Percentiles rank a stretch among this genome's conserved stretches.
phyloP scores from a whole-genome alignment of 2,888 invertebrate species.

The Cryptocheilus praepositus region DNA sequence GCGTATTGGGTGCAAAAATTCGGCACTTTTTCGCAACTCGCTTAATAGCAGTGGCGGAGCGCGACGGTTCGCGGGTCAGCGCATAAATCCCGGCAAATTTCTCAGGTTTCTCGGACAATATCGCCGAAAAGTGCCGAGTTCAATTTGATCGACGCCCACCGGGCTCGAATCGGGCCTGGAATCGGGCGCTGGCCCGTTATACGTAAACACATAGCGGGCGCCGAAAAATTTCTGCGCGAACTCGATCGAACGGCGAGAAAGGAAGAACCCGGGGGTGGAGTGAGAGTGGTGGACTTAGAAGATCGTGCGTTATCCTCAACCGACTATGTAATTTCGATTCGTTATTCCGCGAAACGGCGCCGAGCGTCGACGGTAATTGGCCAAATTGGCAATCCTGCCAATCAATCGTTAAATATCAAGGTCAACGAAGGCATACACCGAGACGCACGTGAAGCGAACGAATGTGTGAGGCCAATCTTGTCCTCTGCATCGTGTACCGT shows the following conservation, averaged over 20 bases:
- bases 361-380: constrained; percentile 63
- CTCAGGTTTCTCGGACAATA: constrained; percentile 22
- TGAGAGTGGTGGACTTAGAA: constrained; percentile 14
- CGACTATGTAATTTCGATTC: constrained; percentile 68
- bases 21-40: too few species aligned
- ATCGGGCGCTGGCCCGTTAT: too few species aligned
- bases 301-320: constrained; percentile 22
- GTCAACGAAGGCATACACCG: constrained; percentile 37
- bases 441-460: constrained; percentile 1
- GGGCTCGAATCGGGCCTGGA: constrained; percentile 7
- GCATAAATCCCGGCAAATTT: constrained; percentile 30
- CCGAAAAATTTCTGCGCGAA: background rate
- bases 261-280: background rate
- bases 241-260: constrained; percentile 31
- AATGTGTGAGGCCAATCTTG: too few species aligned
- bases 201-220: background rate
- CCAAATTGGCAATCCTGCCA: constrained; percentile 72
- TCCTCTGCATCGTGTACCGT: constrained; percentile 6
- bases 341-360: constrained; percentile 67
- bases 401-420: constrained; percentile 72
- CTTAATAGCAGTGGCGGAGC: constrained; percentile 7
- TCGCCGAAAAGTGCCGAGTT: constrained; percentile 9
- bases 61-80: constrained; percentile 16
- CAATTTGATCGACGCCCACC: constrained; percentile 46
- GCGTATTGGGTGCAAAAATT: too few species aligned